These are phyloP conservation scores for Colletes collaris DNA, from an alignment of 2,888 invertebrate genomes.

Conservation along the genomic window DNA sequence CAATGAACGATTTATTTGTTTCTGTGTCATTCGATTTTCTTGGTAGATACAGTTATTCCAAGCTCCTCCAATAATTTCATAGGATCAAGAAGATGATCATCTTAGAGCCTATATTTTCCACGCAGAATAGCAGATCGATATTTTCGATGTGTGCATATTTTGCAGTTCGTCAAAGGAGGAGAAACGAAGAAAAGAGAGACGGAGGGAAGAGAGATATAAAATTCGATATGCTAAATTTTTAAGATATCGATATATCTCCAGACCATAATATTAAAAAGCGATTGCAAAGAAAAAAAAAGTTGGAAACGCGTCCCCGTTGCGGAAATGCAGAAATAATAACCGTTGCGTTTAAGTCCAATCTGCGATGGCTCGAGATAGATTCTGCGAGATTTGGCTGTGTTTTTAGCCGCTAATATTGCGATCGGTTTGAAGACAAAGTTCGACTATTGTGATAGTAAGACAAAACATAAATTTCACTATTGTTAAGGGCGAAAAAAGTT, in stretches of 20 bases:
- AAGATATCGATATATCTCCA: neutral
- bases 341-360: neutral
- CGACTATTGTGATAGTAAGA: conserved; percentile 77
- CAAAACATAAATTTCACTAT: conserved; percentile 73
- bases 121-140: neutral
- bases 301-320: neutral
- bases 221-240: neutral
- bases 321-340: neutral
- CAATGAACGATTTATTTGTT: conserved; percentile 63
- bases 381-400: conserved; percentile 36
- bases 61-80: conserved; percentile 5
- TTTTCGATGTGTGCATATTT: conserved; percentile 18
- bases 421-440: conserved; percentile 50
- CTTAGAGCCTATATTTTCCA: conserved; percentile 2
- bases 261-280: neutral
- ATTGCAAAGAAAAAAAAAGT: neutral
- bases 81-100: neutral
- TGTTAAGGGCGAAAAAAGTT: conserved; percentile 28
- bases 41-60: conserved; percentile 10
- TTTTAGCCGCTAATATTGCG: conserved; percentile 44
- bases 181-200: neutral
- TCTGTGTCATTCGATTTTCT: conserved; percentile 24
- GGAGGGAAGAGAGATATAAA: neutral
- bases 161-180: neutral
- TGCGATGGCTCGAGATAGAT: conserved; percentile 4